Evolutionary conservation across 2,113 vertebrate species (phyloP), one percentile per base, ranked within the genome.

Genomic region (Cettia cetti): DNA sequence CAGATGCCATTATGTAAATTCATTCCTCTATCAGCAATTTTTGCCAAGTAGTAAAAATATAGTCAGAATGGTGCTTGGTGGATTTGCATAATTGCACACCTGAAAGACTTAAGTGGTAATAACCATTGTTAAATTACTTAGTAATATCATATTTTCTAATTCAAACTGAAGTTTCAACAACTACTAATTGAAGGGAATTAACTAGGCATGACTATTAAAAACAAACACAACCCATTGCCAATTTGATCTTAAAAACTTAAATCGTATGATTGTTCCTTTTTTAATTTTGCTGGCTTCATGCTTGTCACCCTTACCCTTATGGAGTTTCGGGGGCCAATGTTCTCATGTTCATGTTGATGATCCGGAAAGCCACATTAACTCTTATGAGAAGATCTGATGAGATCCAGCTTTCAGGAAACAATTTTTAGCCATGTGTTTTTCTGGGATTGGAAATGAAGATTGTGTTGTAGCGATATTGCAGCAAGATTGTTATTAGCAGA

Each of bases 121-220:
- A 88, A 70, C n/a, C 52, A 63, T 35, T 80, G 35, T 82, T 90
- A 93, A 94, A 93, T 94, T 76, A 82, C 75, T 89, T 88, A 54
- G 50, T 90, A 65, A 89, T 96, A 82, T 26, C 1, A 27, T 61
- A 81, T 92, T 79, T 94, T 64, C 4, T 3, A 81, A 86, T 54
- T 94, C 53, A 80, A 60, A 69, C 61, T 89, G 8, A 72, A 91
- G 24, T 84, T 91, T 89, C 76, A 90, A 33, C 42, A 78, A 31
- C 70, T 82, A 31, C 66, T 90, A 81, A 35, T 77, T 91, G 52
- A 68, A 89, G 54, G 27, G 45, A 45, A 94, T 96, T 92, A 83
- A 72, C 45, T 66, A 94, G 28, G 23, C 66, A 49, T 81, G 61
- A 31, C 45, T 96, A 8, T 59, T 84, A 76, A 50, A 90, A 94